A percentile compares a stretch with the other conserved stretches of the same genome.
phyloP scores from a whole-genome alignment of 2,797 vertebrate genomes.

The Prunella strophiata region DNA sequence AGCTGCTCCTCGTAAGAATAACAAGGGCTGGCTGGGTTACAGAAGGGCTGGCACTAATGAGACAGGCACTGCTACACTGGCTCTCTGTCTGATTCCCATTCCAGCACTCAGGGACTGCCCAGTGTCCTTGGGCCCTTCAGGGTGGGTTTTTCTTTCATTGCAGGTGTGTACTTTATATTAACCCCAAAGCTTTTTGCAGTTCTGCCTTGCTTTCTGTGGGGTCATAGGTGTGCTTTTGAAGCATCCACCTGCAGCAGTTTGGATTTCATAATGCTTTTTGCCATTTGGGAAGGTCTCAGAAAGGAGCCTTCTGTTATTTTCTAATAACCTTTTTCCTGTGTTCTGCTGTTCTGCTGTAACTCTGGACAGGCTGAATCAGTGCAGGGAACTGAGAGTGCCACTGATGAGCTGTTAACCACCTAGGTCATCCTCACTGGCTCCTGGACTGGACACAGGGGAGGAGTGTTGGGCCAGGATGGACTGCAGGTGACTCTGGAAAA shows the following conservation, averaged over 20 bases:
- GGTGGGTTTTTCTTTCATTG: background rate
- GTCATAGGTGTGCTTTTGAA: background rate
- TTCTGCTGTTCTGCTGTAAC: background rate
- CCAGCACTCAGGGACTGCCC: background rate
- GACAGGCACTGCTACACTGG: background rate
- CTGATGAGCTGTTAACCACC: background rate
- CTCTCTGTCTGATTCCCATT: background rate
- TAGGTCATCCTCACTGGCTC: background rate
- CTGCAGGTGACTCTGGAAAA: background rate
- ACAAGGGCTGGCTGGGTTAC: background rate
- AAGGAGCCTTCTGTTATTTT: background rate
- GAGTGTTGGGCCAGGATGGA: background rate
- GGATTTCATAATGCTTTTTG: background rate
- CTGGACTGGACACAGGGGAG: background rate
- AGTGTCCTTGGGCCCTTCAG: background rate
- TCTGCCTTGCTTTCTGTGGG: background rate
- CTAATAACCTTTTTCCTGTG: too few relatives aligned
- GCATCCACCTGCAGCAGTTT: background rate
- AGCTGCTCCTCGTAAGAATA: background rate
- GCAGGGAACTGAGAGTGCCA: accelerated
- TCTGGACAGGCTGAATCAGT: background rate
- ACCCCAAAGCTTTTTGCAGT: background rate
- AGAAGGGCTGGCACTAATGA: background rate
- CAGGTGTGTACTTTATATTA: background rate
- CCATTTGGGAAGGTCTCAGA: background rate